Evolutionary conservation across 2,113 vertebrate genomes (phyloP).

Genomic region (Alces alces): DNA sequence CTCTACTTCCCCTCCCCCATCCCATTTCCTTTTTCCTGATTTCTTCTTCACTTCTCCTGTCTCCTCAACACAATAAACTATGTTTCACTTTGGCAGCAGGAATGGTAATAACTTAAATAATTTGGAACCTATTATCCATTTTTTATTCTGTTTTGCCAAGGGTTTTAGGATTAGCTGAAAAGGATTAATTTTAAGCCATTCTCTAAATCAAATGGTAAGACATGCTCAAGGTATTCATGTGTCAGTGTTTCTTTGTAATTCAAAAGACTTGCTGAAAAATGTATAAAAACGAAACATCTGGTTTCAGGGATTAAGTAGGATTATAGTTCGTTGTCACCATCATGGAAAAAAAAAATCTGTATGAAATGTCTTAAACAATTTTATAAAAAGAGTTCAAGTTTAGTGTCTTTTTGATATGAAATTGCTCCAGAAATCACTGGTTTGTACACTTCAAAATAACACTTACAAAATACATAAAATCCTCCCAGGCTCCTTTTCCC

Average conservation of each 20-base stretch:
- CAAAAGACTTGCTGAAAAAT: background rate
- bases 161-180: background rate
- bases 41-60: background rate
- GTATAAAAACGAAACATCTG: background rate
- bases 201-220: background rate
- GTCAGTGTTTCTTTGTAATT: background rate
- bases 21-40: background rate
- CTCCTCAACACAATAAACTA: background rate
- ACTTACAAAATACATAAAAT: background rate
- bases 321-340: background rate
- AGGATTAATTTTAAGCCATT: background rate
- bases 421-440: background rate
- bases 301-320: background rate
- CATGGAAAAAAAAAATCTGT: background rate
- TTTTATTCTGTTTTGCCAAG: background rate
- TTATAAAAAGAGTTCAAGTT: background rate
- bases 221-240: background rate
- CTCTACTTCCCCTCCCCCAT: background rate
- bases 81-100: background rate
- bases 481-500: background rate
- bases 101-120: background rate
- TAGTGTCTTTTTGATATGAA: background rate
- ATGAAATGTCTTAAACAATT: background rate
- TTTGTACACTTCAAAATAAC: background rate
- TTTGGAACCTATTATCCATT: background rate